Conservation (phyloP, 2,113 vertebrate species). For the Gadus macrocephalus region DNA sequence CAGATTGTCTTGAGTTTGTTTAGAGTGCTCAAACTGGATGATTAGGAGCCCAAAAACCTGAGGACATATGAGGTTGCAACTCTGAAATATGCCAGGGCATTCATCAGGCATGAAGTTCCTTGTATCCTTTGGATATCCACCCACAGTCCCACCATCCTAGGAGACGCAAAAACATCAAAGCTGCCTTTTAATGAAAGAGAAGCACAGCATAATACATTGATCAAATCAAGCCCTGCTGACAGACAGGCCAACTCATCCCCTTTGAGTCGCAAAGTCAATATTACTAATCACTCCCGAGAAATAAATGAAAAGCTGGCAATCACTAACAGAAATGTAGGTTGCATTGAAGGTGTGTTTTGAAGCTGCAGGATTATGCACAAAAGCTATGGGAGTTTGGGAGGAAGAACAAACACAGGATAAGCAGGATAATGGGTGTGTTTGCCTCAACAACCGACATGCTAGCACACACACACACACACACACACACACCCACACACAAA, state of each 20-base stretch:
- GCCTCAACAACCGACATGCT: too few species aligned
- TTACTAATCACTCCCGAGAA: slow-evolving; percentile 56
- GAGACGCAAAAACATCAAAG: slow-evolving; percentile 6
- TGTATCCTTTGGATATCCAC: too few species aligned
- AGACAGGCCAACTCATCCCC: slow-evolving; percentile 54
- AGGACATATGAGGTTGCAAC: too few species aligned
- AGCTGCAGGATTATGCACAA: slow-evolving; percentile 12
- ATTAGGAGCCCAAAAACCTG: too few species aligned
- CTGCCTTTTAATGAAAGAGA: slow-evolving; percentile 43
- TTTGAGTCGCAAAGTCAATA: slow-evolving; percentile 42
- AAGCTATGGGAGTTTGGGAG: slow-evolving; percentile 5
- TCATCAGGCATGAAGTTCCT: not conserved
- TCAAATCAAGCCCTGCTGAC: slow-evolving; percentile 57
- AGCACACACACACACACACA: too few species aligned
- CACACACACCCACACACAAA: too few species aligned
- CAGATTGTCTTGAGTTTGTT: too few species aligned
- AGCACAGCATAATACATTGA: slow-evolving; percentile 48
- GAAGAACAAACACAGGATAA: slow-evolving; percentile 7
- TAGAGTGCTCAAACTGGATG: too few species aligned
- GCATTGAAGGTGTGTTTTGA: slow-evolving; percentile 40
- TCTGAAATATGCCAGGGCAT: not conserved
- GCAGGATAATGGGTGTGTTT: too few species aligned
- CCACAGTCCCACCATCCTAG: not conserved
- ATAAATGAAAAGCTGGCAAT: slow-evolving; percentile 45
- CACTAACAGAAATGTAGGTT: slow-evolving; percentile 51